Percentiles rank a stretch among this genome's conserved stretches.
phyloP scores from a whole-genome alignment of 2,113 vertebrate genomes.

The Ranitomeya variabilis region DNA sequence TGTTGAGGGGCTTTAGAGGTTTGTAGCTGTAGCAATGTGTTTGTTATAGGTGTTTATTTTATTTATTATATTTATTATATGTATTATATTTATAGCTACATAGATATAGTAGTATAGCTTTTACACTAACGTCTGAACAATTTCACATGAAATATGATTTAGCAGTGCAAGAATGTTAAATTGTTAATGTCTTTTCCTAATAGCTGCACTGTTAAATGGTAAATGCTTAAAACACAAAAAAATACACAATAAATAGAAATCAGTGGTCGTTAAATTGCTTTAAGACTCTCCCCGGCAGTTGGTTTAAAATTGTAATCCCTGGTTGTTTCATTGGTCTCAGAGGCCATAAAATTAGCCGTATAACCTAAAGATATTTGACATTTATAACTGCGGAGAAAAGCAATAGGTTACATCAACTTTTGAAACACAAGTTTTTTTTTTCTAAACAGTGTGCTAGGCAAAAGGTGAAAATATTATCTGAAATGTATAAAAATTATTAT shows the following conservation, averaged over 20 bases:
- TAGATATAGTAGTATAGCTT: background rate
- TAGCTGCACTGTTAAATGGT: background rate
- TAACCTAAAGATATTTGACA: constrained; percentile 23
- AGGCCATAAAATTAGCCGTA: constrained; percentile 8
- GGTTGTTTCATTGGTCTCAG: background rate
- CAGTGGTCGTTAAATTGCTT: constrained; percentile 39
- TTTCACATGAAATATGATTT: background rate
- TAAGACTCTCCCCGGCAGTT: background rate
- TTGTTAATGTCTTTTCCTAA: background rate
- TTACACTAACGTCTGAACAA: background rate
- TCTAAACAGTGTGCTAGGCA: background rate
- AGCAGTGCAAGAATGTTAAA: background rate
- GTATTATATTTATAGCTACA: no score
- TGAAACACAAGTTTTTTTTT: background rate
- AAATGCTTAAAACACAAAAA: background rate
- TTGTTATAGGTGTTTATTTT: no score
- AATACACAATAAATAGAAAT: constrained; percentile 20
- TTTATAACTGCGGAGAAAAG: background rate
- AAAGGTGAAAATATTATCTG: background rate
- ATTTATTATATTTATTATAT: no score
- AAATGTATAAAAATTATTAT: background rate
- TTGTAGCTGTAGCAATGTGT: no score
- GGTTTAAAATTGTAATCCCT: background rate
- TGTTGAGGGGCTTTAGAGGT: no score
- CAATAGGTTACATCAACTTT: constrained; percentile 19